These are phyloP conservation scores for Poecile montanus DNA, from an alignment of 2,797 vertebrate species.

Conservation along the genomic window DNA sequence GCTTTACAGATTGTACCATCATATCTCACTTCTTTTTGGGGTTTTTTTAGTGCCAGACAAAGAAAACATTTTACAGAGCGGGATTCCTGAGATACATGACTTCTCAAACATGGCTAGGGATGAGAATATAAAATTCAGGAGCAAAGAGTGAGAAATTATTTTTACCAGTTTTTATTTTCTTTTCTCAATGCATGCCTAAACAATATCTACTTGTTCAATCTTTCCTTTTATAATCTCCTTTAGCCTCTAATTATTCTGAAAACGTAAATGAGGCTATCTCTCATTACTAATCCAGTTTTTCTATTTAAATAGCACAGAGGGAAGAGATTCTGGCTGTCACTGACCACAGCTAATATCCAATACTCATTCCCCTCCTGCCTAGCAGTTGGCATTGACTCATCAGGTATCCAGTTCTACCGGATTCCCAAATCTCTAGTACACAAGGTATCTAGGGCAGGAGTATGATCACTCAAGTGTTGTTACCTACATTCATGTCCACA, in stretches of 20 bases:
- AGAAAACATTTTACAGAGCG: not conserved
- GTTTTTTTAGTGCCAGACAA: not conserved
- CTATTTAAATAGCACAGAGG: not conserved
- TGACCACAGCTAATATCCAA: not conserved
- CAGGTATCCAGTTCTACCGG: not conserved
- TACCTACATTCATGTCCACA: not conserved
- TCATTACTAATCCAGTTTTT: not conserved
- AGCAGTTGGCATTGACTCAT: not conserved
- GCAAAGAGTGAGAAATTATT: not conserved
- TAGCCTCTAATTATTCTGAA: not conserved
- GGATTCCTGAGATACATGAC: not conserved
- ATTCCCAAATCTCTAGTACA: not conserved
- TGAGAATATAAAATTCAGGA: not conserved
- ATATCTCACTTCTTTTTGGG: not conserved
- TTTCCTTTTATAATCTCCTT: not conserved
- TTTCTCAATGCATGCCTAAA: not conserved
- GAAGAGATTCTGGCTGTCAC: not conserved
- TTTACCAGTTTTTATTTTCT: not conserved
- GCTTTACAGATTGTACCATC: not conserved
- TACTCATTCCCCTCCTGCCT: not conserved
- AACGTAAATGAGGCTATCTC: not conserved
- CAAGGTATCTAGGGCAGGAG: not conserved
- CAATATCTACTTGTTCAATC: not conserved
- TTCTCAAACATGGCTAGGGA: rapidly evolving
- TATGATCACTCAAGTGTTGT: not conserved